A percentile compares a stretch with the other conserved stretches of the same genome.
Evolutionary conservation across 2,797 vertebrate genomes (phyloP).

Genomic region (Neostethus bicornis): DNA sequence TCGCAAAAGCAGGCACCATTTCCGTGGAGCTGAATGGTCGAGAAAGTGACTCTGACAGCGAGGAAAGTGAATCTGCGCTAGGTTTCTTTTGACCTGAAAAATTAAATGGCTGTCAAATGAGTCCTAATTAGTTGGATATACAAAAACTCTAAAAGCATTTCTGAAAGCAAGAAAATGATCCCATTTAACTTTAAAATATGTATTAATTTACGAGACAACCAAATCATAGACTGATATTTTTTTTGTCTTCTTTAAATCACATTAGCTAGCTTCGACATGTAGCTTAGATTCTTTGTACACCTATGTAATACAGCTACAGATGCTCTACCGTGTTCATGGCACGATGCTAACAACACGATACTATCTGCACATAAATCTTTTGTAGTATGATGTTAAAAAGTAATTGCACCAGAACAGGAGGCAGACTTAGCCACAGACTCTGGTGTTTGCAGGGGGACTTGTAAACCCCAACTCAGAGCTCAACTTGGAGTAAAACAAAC

Average conservation of each 20-base stretch:
- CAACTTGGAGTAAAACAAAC: constrained; percentile 45
- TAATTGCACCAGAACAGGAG: constrained; percentile 36
- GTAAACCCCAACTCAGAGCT: constrained; percentile 25
- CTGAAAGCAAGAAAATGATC: constrained; percentile 11
- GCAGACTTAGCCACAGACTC: constrained; percentile 26
- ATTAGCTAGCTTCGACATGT: constrained; percentile 11
- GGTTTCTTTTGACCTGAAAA: background rate
- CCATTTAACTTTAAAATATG: constrained; percentile 1
- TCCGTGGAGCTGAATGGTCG: too few species aligned
- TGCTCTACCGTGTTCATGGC: constrained; percentile 9
- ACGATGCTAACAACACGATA: constrained; percentile 9
- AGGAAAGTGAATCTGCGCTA: background rate
- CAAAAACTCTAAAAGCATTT: constrained; percentile 4
- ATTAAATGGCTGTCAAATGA: constrained; percentile 7
- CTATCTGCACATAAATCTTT: constrained; percentile 51
- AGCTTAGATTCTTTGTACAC: constrained; percentile 9
- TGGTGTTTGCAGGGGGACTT: constrained; percentile 45
- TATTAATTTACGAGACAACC: constrained; percentile 3
- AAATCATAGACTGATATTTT: background rate
- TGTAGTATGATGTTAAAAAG: constrained; percentile 23
- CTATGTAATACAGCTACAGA: constrained; percentile 21
- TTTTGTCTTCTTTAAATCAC: constrained; percentile 5
- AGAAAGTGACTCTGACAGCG: background rate
- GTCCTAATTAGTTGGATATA: constrained; percentile 21
- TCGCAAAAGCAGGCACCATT: too few species aligned